phyloP scores from a whole-genome alignment of 2,797 vertebrate species.

The Cetoscarus ocellatus region DNA sequence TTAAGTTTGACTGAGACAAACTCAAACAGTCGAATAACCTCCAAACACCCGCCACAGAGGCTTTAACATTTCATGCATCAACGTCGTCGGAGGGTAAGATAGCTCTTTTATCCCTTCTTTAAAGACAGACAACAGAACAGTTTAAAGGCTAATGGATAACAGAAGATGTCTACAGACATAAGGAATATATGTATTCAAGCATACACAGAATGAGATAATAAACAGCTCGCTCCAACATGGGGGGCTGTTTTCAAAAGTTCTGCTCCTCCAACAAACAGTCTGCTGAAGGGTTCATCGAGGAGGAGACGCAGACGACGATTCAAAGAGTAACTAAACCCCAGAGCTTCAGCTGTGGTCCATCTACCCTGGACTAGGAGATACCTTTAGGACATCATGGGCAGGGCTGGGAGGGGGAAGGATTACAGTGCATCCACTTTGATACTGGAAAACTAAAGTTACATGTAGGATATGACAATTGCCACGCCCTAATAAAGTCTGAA shows the following conservation, averaged over 20 bases:
- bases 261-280: slow-evolving; percentile 26
- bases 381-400: too few relatives aligned
- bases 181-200: slow-evolving; percentile 51
- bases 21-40: background rate
- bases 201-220: slow-evolving; percentile 46
- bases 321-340: too few relatives aligned
- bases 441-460: too few relatives aligned
- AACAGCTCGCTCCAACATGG: slow-evolving; percentile 25
- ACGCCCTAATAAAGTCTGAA: too few relatives aligned
- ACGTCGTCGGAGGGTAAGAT: background rate
- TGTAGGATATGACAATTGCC: too few relatives aligned
- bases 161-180: slow-evolving; percentile 31
- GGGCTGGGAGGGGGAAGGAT: too few relatives aligned
- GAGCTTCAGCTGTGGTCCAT: too few relatives aligned
- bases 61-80: slow-evolving; percentile 30
- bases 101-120: background rate
- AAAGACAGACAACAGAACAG: slow-evolving; percentile 15
- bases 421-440: too few relatives aligned
- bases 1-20: too few relatives aligned
- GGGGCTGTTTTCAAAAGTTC: slow-evolving; percentile 23
- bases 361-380: too few relatives aligned
- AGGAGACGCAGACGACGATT: background rate
- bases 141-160: slow-evolving; percentile 5
- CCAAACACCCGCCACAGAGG: slow-evolving; percentile 1
- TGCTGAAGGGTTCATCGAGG: slow-evolving; percentile 9